These are phyloP conservation scores for Australoheros scitulus DNA, from an alignment of 2,113 vertebrate genomes.

Conservation along the genomic window DNA sequence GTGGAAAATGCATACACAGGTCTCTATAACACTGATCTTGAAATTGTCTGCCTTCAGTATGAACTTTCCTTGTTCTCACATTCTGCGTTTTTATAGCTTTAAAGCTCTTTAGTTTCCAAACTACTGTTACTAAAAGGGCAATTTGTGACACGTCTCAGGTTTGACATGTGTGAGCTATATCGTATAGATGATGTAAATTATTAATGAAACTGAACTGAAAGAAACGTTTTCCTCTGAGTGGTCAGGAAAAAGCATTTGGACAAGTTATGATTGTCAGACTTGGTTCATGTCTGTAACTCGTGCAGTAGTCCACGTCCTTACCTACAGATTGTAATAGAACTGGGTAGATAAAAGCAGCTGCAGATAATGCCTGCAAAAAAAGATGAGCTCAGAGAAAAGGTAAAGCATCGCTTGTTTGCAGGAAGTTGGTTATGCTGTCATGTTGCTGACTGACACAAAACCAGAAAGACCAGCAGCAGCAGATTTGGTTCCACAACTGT, in stretches of 20 bases:
- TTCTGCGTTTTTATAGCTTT: background rate
- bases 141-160: background rate
- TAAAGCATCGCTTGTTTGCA: background rate
- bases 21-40: background rate
- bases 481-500: background rate
- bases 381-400: background rate
- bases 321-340: background rate
- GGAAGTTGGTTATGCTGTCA: background rate
- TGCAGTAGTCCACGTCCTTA: background rate
- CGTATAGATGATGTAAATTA: background rate
- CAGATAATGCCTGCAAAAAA: background rate
- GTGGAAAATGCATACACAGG: background rate
- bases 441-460: background rate
- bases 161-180: background rate
- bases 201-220: background rate
- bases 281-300: background rate
- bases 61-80: background rate
- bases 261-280: background rate
- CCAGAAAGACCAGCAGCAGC: background rate
- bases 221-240: background rate
- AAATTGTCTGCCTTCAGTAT: background rate
- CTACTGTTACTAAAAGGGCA: background rate
- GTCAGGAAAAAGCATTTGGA: background rate
- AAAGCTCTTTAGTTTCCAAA: background rate
- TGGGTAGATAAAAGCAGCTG: background rate